These are phyloP conservation scores for Lepus europaeus DNA, from an alignment of 2,113 vertebrate species.

Conservation along the genomic window DNA sequence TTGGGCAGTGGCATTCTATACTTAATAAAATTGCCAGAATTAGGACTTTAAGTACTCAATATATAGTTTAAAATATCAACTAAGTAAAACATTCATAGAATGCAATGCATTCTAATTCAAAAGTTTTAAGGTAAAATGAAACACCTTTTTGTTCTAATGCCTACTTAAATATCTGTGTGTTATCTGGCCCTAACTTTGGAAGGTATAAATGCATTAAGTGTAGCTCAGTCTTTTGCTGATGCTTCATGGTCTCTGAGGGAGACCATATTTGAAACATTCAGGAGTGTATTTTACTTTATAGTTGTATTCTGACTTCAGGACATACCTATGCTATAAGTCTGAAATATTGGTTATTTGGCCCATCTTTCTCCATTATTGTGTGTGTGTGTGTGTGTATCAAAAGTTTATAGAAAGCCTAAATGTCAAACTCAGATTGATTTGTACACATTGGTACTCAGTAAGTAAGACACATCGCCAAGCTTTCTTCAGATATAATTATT, in stretches of 20 bases:
- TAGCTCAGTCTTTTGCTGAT: slow-evolving; percentile 18
- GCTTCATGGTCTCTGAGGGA: neutral
- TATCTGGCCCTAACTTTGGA: neutral
- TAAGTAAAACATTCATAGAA: slow-evolving; percentile 1
- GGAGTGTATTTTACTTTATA: neutral
- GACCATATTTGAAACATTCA: slow-evolving; percentile 12
- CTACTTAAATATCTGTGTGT: slow-evolving; percentile 6
- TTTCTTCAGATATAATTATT: slow-evolving; percentile 18
- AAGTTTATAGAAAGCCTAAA: neutral
- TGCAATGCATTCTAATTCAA: neutral
- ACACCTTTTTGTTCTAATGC: slow-evolving; percentile 36
- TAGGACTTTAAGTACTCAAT: neutral
- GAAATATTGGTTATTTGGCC: neutral
- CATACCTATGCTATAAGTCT: neutral
- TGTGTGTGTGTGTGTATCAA: neutral
- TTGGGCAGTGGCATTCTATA: slow-evolving; percentile 19
- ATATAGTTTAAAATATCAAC: slow-evolving; percentile 26
- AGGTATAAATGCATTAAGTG: neutral
- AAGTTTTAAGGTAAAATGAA: slow-evolving; percentile 21
- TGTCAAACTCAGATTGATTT: neutral
- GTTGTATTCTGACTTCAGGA: neutral
- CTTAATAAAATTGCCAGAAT: slow-evolving; percentile 48
- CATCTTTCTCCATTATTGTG: neutral
- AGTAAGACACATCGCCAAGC: neutral
- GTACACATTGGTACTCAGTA: neutral